These are phyloP conservation scores for Graphium colonna DNA, from an alignment of 2,888 invertebrate species.

Conservation along the genomic window DNA sequence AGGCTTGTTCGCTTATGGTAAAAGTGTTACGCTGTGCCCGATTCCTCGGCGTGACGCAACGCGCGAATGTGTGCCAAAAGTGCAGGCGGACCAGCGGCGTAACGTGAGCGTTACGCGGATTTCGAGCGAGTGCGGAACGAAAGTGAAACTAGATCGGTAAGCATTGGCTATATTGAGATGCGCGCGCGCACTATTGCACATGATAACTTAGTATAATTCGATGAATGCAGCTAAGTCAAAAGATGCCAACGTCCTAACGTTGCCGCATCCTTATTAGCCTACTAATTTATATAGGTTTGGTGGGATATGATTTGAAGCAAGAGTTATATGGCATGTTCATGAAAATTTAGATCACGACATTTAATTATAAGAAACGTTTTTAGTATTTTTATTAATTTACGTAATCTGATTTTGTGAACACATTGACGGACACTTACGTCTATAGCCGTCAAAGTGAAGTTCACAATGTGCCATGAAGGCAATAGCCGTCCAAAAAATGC, in stretches of 20 bases:
- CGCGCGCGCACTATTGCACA: background rate
- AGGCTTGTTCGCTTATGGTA: conserved; percentile 62
- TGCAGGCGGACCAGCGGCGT: conserved; percentile 63
- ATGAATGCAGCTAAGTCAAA: too few relatives aligned
- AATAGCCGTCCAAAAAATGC: too few relatives aligned
- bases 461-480: too few relatives aligned
- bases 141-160: conserved; percentile 25
- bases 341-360: too few relatives aligned
- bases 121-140: conserved; percentile 24
- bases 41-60: conserved; percentile 64
- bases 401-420: too few relatives aligned
- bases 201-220: too few relatives aligned
- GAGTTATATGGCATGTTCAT: too few relatives aligned
- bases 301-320: too few relatives aligned
- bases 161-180: background rate
- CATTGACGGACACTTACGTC: too few relatives aligned
- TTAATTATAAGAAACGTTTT: too few relatives aligned
- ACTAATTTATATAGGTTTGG: background rate
- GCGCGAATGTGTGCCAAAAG: conserved; percentile 75
- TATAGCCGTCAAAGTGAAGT: too few relatives aligned
- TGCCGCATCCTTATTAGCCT: background rate
- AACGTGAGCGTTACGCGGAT: conserved; percentile 33
- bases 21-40: conserved; percentile 73
- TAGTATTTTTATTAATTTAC: too few relatives aligned
- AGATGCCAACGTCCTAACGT: background rate